A percentile compares a stretch with the other conserved stretches of the same genome.
Conservation (phyloP, 30 jellyfish, hydroid and myxozoan species). For the Mastigias papua region DNA sequence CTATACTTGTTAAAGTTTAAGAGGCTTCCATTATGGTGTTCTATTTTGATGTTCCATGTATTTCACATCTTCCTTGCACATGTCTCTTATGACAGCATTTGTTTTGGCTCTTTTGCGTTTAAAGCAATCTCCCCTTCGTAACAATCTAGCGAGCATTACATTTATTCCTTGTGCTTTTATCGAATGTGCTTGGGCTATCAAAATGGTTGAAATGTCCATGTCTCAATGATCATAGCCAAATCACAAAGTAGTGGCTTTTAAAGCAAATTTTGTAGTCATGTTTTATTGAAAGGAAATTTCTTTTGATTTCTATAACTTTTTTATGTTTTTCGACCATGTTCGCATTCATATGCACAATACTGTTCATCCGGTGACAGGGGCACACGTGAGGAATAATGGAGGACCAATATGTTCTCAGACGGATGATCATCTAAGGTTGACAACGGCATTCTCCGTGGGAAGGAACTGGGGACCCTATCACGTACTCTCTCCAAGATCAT, state of each 20-base stretch:
- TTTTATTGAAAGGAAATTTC: too few species aligned
- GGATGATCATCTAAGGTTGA: background rate
- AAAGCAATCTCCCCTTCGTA: background rate
- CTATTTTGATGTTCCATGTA: background rate
- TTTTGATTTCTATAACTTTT: too few species aligned
- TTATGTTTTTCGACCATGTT: too few species aligned
- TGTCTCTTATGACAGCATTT: background rate
- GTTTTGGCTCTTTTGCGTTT: background rate
- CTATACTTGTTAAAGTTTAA: background rate
- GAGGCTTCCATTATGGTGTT: background rate
- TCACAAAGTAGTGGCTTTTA: too few species aligned
- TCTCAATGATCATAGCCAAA: too few species aligned
- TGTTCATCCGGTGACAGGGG: background rate
- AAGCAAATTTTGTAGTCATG: too few species aligned
- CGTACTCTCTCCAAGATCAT: slow-evolving; percentile 59
- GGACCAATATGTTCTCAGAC: background rate
- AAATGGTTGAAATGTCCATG: too few species aligned
- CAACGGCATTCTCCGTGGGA: slow-evolving; percentile 43
- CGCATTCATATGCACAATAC: too few species aligned
- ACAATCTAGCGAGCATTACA: background rate
- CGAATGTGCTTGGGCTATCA: background rate
- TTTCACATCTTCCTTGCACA: background rate
- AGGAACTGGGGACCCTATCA: slow-evolving; percentile 68
- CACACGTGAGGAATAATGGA: background rate
- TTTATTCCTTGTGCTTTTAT: background rate